Evolutionary conservation across 92 coral and sea anemone species (phyloP).

Genomic region (Parazoanthus atlanticus): DNA sequence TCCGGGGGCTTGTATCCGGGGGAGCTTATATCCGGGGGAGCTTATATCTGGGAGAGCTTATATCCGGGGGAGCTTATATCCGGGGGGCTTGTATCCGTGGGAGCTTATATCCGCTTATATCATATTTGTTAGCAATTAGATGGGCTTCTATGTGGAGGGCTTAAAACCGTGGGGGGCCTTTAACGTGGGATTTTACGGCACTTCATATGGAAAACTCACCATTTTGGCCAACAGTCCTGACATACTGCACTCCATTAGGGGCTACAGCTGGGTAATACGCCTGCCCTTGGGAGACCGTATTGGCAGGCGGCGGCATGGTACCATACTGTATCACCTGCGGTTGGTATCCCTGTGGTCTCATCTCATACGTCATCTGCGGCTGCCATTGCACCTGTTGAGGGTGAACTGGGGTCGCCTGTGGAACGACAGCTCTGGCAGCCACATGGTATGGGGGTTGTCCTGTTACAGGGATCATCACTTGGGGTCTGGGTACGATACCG

Average conservation of each 20-base stretch:
- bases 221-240: constrained; percentile 53
- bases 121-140: no score
- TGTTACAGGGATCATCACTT: constrained; percentile 77
- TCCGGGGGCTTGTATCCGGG: no score
- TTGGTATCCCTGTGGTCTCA: constrained; percentile 79
- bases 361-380: constrained; percentile 76
- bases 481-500: constrained; percentile 83
- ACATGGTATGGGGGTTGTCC: constrained; percentile 80
- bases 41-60: no score
- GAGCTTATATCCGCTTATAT: no score
- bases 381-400: constrained; percentile 90
- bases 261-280: constrained; percentile 71
- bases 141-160: no score
- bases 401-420: constrained; percentile 64
- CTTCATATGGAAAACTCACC: constrained; percentile 12
- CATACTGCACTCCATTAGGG: constrained; percentile 71
- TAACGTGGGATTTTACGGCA: no score
- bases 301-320: constrained; percentile 68
- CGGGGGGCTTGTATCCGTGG: no score
- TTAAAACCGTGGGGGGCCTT: no score
- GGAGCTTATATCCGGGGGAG: no score
- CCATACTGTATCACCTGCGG: constrained; percentile 80
- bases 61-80: no score
- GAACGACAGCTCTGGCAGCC: constrained; percentile 68
- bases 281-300: constrained; percentile 59